Base-by-base conservation (phyloP, 2,797 vertebrate genomes). In the Chaetophractus vellerosus region DNA sequence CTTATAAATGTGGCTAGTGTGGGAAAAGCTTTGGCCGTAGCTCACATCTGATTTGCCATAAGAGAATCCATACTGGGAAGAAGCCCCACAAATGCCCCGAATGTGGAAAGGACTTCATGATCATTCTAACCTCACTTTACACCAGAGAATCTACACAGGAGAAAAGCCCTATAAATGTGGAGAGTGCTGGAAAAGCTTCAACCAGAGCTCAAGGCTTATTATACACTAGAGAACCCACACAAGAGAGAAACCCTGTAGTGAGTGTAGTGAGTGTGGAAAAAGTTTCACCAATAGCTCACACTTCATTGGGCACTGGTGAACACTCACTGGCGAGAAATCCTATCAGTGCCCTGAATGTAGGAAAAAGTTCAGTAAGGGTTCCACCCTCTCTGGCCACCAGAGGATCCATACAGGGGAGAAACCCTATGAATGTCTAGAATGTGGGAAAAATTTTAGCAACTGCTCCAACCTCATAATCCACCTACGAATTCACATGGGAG, bases 351-450 rank as follows among this genome's bases (percentile, higher is more conserved):
- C 50, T 1, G 59, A 82, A 52, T 90, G 75, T 41, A 88, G 89
- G 31, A 69, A 91, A 48, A 90, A 55, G 12, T 95, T 96, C 69
- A 87, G 84, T 38, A 91, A 94, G 59, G 93, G 55, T 31, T 97
- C 97, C 10, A 78, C 48, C 26, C 85, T 84, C 21, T 66, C 78
- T 41, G 79, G 93, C 45, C 96, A 96, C 10, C 69, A 68, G 71
- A 38, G 61, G 63, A 36, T 81, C 59, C 48, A 74, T 38, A 41
- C 19, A 33, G 64, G 57, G 93, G 78, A 61, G 66, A 80, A 76
- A 45, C 89, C 93, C 14, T 85, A 45, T 19, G 21, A 80, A 3
- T 95, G 84, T 71, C 64, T 79, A 1, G 61, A 96, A 41, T 90
- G 95, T 36, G 85, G 84, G 23, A 81, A 81, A 50, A 69, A 75